phyloP scores from a whole-genome alignment of 2,797 vertebrate genomes.

The Cynodonichthys magdalenae region DNA sequence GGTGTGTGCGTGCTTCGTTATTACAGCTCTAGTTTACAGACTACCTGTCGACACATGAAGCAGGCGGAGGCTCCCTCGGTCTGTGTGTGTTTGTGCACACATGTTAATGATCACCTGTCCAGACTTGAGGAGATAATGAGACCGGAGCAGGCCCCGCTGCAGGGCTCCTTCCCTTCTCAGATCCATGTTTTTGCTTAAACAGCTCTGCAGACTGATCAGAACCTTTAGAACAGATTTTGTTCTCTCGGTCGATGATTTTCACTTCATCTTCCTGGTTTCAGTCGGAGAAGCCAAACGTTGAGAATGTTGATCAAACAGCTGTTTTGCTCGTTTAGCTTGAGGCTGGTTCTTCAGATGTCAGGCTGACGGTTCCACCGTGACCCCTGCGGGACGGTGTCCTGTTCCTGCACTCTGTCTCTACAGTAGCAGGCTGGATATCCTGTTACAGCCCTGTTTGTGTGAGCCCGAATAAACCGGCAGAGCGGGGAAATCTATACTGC shows the following conservation, averaged over 20 bases:
- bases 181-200: neutral
- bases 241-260: neutral
- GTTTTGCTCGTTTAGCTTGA: constrained; percentile 8
- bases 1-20: constrained; percentile 21
- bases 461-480: constrained; percentile 3
- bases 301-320: constrained; percentile 38
- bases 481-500: constrained; percentile 4
- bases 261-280: constrained; percentile 6
- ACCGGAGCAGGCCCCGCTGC: constrained; percentile 30
- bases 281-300: constrained; percentile 10
- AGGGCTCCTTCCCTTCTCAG: constrained; percentile 3
- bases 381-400: constrained; percentile 26
- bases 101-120: constrained; percentile 66
- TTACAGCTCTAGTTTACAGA: constrained; percentile 30
- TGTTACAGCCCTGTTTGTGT: constrained; percentile 20
- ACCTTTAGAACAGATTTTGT: neutral
- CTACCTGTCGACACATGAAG: constrained; percentile 67
- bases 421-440: constrained; percentile 36
- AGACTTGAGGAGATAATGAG: constrained; percentile 67
- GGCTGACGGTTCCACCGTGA: neutral
- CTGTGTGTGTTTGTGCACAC: constrained; percentile 27
- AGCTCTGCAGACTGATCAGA: neutral
- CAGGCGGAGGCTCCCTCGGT: constrained; percentile 27
- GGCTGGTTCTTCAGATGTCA: constrained; percentile 9
- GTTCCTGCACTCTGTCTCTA: constrained; percentile 26